A percentile compares a stretch with the other conserved stretches of the same genome.
Evolutionary conservation across 2,113 vertebrate genomes (phyloP).

Genomic region (Amphilophus citrinellus): DNA sequence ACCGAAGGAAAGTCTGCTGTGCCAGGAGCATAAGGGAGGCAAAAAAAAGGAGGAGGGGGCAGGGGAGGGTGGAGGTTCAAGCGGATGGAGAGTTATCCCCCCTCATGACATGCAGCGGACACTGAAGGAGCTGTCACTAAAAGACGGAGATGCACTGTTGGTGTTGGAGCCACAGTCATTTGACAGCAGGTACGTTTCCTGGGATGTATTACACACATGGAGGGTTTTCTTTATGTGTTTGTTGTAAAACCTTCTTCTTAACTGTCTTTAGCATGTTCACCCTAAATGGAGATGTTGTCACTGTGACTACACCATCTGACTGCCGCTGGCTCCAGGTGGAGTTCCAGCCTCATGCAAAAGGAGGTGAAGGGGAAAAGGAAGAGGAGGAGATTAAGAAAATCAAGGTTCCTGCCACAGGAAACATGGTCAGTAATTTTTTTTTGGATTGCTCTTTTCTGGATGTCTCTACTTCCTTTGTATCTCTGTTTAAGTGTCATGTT

Average conservation of each 20-base stretch:
- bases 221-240: neutral
- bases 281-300: slow-evolving; percentile 77
- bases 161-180: slow-evolving; percentile 83
- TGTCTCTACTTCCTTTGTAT: neutral
- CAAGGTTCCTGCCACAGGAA: slow-evolving; percentile 85
- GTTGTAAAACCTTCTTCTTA: neutral
- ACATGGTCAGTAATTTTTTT: slow-evolving; percentile 82
- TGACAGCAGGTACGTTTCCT: slow-evolving; percentile 82
- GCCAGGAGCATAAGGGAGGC: slow-evolving; percentile 71
- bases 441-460: neutral
- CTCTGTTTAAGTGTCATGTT: neutral
- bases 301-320: slow-evolving; percentile 83
- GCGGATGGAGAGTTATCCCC: slow-evolving; percentile 85
- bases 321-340: slow-evolving; percentile 91
- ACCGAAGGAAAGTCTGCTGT: slow-evolving; percentile 77
- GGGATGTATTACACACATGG: neutral
- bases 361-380: slow-evolving; percentile 39
- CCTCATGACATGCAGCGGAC: slow-evolving; percentile 86
- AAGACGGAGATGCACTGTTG: slow-evolving; percentile 86
- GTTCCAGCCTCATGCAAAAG: slow-evolving; percentile 73
- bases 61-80: slow-evolving; percentile 75
- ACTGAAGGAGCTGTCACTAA: slow-evolving; percentile 84
- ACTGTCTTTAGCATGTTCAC: slow-evolving; percentile 74
- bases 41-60: slow-evolving; percentile 39
- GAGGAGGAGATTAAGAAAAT: slow-evolving; percentile 75